phyloP scores from a whole-genome alignment of 2,888 invertebrate species.

The Drosophila mayaguana region DNA sequence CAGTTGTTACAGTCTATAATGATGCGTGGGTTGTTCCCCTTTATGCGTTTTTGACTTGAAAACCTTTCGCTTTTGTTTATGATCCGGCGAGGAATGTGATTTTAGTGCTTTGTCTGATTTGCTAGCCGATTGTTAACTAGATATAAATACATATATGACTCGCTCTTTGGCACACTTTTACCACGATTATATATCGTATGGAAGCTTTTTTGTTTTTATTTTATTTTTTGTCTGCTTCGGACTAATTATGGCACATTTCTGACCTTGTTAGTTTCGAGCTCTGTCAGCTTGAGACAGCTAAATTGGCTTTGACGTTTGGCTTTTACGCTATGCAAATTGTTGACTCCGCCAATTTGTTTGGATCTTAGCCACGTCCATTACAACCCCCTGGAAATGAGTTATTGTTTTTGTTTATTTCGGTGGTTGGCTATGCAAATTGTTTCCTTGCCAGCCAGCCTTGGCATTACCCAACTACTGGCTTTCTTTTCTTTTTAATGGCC shows the following conservation, averaged over 20 bases:
- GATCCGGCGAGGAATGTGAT: slow-evolving; percentile 5
- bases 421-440: slow-evolving; percentile 40
- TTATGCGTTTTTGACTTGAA: not conserved
- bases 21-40: not conserved
- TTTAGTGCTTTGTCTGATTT: slow-evolving; percentile 20
- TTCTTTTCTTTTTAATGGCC: not conserved
- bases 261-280: slow-evolving; percentile 40
- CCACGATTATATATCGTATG: slow-evolving; percentile 13
- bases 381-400: slow-evolving; percentile 6
- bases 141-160: slow-evolving; percentile 24
- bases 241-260: slow-evolving; percentile 49
- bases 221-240: slow-evolving; percentile 9
- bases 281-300: slow-evolving; percentile 5
- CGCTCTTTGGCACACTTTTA: slow-evolving; percentile 48
- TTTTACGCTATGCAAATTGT: slow-evolving; percentile 9
- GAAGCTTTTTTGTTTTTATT: not conserved
- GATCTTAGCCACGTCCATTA: not conserved
- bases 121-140: slow-evolving; percentile 14
- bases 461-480: slow-evolving; percentile 34
- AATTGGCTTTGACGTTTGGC: slow-evolving; percentile 17
- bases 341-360: not conserved
- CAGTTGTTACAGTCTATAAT: not conserved
- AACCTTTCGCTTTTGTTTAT: slow-evolving; percentile 49
- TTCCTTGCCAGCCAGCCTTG: slow-evolving; percentile 17
- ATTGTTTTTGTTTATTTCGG: slow-evolving; percentile 27